Percentiles rank a stretch among this genome's conserved stretches.
phyloP scores from a whole-genome alignment of 2,797 vertebrate genomes.

The Limnodromus scolopaceus region DNA sequence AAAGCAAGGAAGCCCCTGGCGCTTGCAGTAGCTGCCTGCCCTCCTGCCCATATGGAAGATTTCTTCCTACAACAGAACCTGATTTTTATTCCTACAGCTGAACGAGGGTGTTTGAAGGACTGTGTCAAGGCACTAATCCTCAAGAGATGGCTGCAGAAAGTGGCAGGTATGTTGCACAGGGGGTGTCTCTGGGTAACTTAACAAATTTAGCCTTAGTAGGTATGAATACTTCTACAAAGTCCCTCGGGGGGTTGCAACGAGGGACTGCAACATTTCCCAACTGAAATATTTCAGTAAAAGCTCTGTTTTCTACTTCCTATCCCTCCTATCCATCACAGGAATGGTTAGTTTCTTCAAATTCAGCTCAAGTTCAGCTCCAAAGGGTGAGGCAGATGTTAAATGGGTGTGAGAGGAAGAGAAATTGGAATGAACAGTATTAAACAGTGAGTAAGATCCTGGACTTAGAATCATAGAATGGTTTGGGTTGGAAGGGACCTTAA shows the following conservation, averaged over 20 bases:
- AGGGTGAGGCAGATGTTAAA: background rate
- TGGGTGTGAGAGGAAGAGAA: background rate
- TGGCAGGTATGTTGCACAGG: background rate
- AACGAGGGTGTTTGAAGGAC: rapidly evolving
- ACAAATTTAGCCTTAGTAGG: background rate
- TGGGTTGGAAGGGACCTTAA: no score
- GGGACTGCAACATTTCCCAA: background rate
- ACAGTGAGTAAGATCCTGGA: background rate
- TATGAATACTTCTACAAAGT: background rate
- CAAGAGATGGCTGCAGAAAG: background rate
- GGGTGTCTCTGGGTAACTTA: background rate
- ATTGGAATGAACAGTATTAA: background rate
- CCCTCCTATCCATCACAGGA: background rate
- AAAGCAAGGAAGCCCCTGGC: background rate
- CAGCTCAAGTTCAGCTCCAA: background rate
- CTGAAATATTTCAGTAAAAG: background rate
- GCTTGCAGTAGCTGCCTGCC: background rate
- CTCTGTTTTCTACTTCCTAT: background rate
- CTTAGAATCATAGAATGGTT: no score
- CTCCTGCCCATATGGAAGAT: background rate
- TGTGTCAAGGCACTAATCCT: rapidly evolving
- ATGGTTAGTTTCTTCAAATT: background rate
- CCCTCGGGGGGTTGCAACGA: background rate
- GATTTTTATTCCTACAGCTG: background rate
- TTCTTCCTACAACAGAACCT: rapidly evolving